Percentiles rank a stretch among this genome's conserved stretches.
These are phyloP conservation scores for Amiota communis DNA, from an alignment of 2,888 invertebrate species.

Conservation along the genomic window DNA sequence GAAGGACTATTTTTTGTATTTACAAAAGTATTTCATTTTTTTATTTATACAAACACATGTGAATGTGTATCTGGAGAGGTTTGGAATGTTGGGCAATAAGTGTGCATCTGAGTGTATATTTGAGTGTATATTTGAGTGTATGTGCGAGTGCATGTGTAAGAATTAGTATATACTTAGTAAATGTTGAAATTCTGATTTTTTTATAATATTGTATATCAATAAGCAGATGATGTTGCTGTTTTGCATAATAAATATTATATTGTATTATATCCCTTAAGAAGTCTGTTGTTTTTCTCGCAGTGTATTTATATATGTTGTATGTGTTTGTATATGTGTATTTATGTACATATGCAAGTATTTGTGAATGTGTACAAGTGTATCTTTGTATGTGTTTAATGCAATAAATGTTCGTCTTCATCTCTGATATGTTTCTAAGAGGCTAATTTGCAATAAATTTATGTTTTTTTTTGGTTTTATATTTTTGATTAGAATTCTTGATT, in stretches of 20 bases:
- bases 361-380: neutral
- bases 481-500: slow-evolving; percentile 31
- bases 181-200: neutral
- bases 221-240: neutral
- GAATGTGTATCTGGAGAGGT: neutral
- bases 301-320: neutral
- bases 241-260: slow-evolving; percentile 2
- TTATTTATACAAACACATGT: neutral
- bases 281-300: neutral
- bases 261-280: neutral
- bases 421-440: slow-evolving; percentile 73
- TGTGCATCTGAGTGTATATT: too few species aligned
- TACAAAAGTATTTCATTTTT: slow-evolving; percentile 53
- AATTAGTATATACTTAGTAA: neutral
- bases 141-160: neutral
- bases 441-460: slow-evolving; percentile 57
- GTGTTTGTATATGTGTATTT: neutral
- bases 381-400: slow-evolving; percentile 32
- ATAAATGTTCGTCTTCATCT: slow-evolving; percentile 44
- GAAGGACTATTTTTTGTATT: slow-evolving; percentile 39
- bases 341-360: neutral
- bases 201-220: neutral
- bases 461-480: slow-evolving; percentile 29
- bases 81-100: too few species aligned
- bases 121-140: too few species aligned